Evolutionary conservation across 1,140 invertebrate genomes (phyloP), one percentile per base, ranked within the genome.

Genomic region (Drosophila sechellia): DNA sequence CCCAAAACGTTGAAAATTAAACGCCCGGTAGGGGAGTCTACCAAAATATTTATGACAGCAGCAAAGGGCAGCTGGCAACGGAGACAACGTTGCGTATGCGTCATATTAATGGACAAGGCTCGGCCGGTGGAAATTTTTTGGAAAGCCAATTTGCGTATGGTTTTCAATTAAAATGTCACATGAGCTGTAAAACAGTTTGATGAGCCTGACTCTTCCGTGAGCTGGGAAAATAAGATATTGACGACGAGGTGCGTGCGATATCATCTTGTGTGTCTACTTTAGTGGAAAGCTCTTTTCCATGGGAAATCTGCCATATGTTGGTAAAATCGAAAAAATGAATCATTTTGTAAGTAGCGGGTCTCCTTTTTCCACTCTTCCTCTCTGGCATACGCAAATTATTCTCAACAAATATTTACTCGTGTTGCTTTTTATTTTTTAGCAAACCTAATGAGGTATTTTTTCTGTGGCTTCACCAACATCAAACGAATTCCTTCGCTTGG

Each of bases 101-200:
- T 65, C 20, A 65, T 65, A 74, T 81, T 69, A 83, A 83, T 64
- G 55, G 71, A 54, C 40, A 49, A 52, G 54, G 22, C 42, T 45
- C 22, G 27, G 20, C 35, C 65, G n/a, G 20, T 25, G 40, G 60
- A 45, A 10, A 37, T 45, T 74, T 74, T 74, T 52, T 52, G 61
- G 53, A 57, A 56, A 65, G 35, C 46, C 64, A 76, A 76, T 76
- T 80, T 71, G 60, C 43, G 52, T 53, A 50, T 64, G 50, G 48
- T 31, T 60, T 85, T 77, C 77, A 85, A 85, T 77, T 80, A 81
- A 84, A 81, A 63, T 63, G 59, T 59, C 68, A 84, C 56, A 76
- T 45, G 35, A 63, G 35, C 46, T 71, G 70, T 50, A 48, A 40
- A 75, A 66, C 46, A 71, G 53, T 71, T 80, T 80, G 78, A 76